Percentiles rank a stretch among this genome's conserved stretches.
Evolutionary conservation across 2,797 vertebrate genomes (phyloP).

Genomic region (Sternotherus odoratus): DNA sequence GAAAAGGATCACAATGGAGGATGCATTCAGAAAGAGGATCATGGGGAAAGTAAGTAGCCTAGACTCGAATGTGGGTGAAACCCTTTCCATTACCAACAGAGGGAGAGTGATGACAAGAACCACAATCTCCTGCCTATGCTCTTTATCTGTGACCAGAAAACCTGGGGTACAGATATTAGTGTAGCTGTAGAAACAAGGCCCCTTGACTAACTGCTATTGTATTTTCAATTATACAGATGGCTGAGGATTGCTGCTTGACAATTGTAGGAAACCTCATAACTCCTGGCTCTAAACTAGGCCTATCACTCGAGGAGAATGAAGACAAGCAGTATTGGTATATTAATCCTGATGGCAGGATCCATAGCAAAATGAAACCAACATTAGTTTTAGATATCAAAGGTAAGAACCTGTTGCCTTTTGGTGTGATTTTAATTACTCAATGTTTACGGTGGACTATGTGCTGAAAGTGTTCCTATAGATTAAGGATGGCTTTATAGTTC

Average conservation of each 20-base stretch:
- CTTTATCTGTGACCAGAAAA: background rate
- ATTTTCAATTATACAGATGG: slow-evolving; percentile 80
- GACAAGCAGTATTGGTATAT: slow-evolving; percentile 91
- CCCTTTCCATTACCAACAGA: slow-evolving; percentile 13
- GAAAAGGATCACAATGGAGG: background rate
- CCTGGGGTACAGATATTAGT: background rate
- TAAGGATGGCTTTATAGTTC: slow-evolving; percentile 41
- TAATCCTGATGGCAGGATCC: slow-evolving; percentile 89
- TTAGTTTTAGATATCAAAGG: slow-evolving; percentile 97
- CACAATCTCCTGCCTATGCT: background rate
- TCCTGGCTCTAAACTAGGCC: slow-evolving; percentile 88
- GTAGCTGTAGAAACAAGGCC: background rate
- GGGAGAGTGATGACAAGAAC: background rate
- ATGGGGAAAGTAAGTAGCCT: background rate
- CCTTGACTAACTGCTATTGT: slow-evolving; percentile 28
- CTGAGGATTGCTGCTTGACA: slow-evolving; percentile 92
- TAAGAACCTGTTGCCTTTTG: slow-evolving; percentile 80
- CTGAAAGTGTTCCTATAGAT: slow-evolving; percentile 54
- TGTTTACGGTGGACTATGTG: slow-evolving; percentile 42
- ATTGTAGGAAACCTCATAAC: slow-evolving; percentile 90
- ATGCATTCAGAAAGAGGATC: slow-evolving; percentile 1
- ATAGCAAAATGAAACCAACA: slow-evolving; percentile 87
- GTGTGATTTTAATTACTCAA: slow-evolving; percentile 42
- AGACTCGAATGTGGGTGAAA: slow-evolving; percentile 9
- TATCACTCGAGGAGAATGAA: slow-evolving; percentile 87